Base-by-base conservation (phyloP, 2,888 invertebrate species). In the Xiphydria camelus region DNA sequence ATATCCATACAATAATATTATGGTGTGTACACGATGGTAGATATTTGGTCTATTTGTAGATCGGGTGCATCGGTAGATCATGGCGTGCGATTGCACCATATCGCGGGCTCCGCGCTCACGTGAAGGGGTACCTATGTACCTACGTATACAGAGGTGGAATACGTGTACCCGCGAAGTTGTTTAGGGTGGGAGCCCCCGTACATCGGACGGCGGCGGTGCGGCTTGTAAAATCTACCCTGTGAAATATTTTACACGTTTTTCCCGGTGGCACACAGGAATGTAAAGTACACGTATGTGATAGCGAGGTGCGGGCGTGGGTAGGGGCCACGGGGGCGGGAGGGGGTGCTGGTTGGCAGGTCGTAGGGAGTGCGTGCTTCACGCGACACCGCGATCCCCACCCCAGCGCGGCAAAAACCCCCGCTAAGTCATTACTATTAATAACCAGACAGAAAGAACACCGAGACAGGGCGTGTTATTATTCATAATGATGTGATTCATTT, bases 401-500 rank as follows among this genome's bases (percentile, higher is more conserved):
- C 43, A 26, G 41, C 48, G 34, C 44, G 43, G 55, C 50, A 52
- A 65, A 66, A 68, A 59, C 51, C 59, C 49, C 32, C 52, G 57
- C 59, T 57, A 59, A 63, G 62, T 70, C 66, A 68, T 67, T 67
- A 62, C 61, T 62, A 64, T 64, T 69, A 66, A 68, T 63, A 61
- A 61, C 60, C 55, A 58, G 64, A 65, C 54, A 61, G 57, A 59
- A 61, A 61, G 59, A 65, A 59, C 51, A 58, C 47, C 50, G 50
- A 49, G 44, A 53, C 52, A 49, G 49, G 45, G 52, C 55, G 55
- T 60, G 61, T 65, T 66, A 66, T 66, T 67, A 69, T 68, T 70
- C 65, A 62, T 64, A 64, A 64, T 66, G 63, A 64, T 66, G 62
- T 59, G 64, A 63, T 68, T 66, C 63, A 66, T 66, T 66, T 62